Evolutionary conservation across 1,140 invertebrate species (phyloP), one percentile per base, ranked within the genome.

Genomic region (Aricia agestis): DNA sequence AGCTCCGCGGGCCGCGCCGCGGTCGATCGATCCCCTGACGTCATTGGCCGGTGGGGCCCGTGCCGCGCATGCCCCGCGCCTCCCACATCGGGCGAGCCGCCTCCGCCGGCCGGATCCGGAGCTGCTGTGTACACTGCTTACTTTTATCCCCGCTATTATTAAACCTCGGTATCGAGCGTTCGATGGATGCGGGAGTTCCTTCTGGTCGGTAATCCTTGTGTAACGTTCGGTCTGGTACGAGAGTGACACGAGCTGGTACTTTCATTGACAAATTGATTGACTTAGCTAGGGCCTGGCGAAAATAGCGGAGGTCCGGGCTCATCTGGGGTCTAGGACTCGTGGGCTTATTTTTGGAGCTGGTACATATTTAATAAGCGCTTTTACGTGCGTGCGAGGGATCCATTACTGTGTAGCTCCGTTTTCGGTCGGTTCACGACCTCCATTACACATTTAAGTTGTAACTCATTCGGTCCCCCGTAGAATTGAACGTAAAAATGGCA

Each of bases 251-350:
- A 72, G 72, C 72, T 79, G 72, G 67, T 67, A 45, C 70, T 79
- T 74, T 73, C 86, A 90, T 90, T 89, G 83, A 89, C 81, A 83
- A 82, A 85, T 86, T 85, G 81, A 88, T 90, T 85, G 82, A 86
- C 66, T 75, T 73, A 66, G 71, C 68, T 59, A 36, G 41, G 41
- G 32, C 25, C 41, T 25, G 73, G 67, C 66, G 69, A 78, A 81
- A 76, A 78, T 82, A 78, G 73, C 59, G 32, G 61, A 32, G 58
- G 58, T 36, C 36, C n/a, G 19, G 9, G 42, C 18, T 32, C 70
- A 36, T 52, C 63, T 45, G 45, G 63, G 18, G 57, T 69, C 58
- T 17, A 18, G 17, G 68, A 69, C 11, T 69, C 42, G 42, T 45
- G 66, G n/a, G 42, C 1, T 45, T 69, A 69, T 36, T 69, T 57